Percentiles rank a stretch among this genome's conserved stretches.
These are phyloP conservation scores for Rostratula benghalensis DNA, from an alignment of 2,113 vertebrate species.

Conservation along the genomic window DNA sequence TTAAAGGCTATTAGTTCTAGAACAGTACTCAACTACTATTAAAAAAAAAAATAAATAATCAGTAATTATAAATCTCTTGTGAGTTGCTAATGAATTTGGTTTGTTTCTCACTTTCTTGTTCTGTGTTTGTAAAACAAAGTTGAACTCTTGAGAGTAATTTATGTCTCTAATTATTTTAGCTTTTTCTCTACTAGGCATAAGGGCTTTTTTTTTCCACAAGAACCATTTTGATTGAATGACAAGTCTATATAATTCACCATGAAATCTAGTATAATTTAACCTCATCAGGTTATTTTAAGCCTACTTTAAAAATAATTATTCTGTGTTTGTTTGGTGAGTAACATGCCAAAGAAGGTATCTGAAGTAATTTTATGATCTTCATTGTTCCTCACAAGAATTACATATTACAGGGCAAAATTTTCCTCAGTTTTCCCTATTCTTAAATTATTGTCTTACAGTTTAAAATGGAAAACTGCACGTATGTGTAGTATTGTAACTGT, in stretches of 20 bases:
- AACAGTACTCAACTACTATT: background rate
- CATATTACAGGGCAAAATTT: background rate
- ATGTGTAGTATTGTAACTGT: background rate
- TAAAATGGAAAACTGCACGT: background rate
- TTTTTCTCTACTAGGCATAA: background rate
- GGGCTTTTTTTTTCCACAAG: background rate
- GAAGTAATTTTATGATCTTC: background rate
- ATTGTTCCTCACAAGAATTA: background rate
- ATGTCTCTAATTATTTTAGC: conserved; percentile 19
- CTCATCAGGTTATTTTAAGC: background rate
- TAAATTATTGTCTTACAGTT: conserved; percentile 15
- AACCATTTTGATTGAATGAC: background rate
- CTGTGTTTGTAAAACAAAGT: conserved; percentile 47
- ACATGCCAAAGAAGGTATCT: conserved; percentile 57
- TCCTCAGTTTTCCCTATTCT: background rate
- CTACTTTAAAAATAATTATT: conserved; percentile 1
- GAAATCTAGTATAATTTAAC: background rate
- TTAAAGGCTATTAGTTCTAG: background rate
- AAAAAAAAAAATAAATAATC: background rate
- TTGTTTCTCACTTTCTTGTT: background rate
- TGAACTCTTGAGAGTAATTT: background rate
- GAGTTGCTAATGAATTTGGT: conserved; percentile 21
- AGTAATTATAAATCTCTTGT: background rate
- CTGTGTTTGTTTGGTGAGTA: background rate
- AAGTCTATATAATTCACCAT: background rate